phyloP scores from a whole-genome alignment of 2,888 invertebrate genomes.

The Drosophila subsilvestris region DNA sequence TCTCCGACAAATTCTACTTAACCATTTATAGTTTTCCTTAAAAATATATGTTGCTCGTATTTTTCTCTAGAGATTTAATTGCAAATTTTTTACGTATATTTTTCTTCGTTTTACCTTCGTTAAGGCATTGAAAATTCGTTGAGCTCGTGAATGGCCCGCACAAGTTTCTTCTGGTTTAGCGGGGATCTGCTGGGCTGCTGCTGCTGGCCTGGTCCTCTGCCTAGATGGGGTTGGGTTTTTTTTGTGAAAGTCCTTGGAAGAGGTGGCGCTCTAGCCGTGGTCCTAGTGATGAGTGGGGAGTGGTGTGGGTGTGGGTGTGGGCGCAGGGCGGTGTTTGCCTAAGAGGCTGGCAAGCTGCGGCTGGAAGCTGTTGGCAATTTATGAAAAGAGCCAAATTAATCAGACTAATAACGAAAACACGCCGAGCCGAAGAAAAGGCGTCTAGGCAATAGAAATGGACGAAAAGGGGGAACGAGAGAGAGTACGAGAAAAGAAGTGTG shows the following conservation, averaged over 20 bases:
- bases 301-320: conserved; percentile 4
- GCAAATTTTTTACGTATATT: not conserved
- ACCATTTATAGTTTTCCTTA: too few species aligned
- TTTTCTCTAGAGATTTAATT: not conserved
- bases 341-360: conserved; percentile 61
- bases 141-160: not conserved
- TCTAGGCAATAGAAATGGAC: conserved; percentile 60
- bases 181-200: conserved; percentile 30
- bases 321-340: conserved; percentile 7
- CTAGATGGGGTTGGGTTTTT: conserved; percentile 2
- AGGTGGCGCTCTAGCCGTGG: not conserved
- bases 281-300: not conserved
- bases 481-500: too few species aligned
- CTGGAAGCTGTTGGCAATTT: conserved; percentile 82
- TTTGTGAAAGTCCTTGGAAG: conserved; percentile 10
- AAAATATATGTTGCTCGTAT: too few species aligned
- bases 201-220: not conserved
- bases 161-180: conserved; percentile 31
- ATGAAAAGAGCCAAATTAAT: conserved; percentile 84
- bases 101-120: too few species aligned
- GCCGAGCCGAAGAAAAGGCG: conserved; percentile 70
- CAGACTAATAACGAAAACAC: conserved; percentile 84
- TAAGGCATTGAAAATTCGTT: not conserved
- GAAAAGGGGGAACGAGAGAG: conserved; percentile 5
- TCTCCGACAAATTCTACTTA: too few species aligned